Evolutionary conservation across 2,113 vertebrate species (phyloP), one percentile per base, ranked within the genome.

Genomic region (Smithornis capensis): DNA sequence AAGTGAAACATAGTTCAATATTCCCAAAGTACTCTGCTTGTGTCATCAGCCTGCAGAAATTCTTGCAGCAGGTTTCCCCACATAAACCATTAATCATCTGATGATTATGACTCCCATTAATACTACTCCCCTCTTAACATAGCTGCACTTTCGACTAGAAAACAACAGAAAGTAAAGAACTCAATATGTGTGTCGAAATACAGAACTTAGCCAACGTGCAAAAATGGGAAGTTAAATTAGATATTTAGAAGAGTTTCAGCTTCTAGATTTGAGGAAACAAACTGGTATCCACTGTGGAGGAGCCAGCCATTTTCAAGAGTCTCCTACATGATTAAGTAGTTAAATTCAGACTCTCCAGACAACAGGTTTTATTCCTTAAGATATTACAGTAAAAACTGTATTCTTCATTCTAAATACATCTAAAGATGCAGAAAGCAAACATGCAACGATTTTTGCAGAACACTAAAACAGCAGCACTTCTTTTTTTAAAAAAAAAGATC

Each of bases 41-140:
- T 50, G 69, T 75, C 89, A 91, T 67, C 73, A 87, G 83, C 60
- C 19, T 78, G 15, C 22, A 83, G 60, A 70, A 95, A 84, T 52
- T 92, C 76, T 80, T 95, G 91, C 83, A 93, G 59, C n/a, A 49
- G 14, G 23, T 78, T 93, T 73, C 83, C 27, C 89, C 92, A 93
- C 13, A 44, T 35, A 93, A 83, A 5, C 50, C 60, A 59, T 42
- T 74, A 86, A 59, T 78, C 84, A 81, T 21, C 69, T 75, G 38
- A 81, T 63, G 4, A 90, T 83, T 90, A 69, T 3, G 11, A 44
- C 25, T 63, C 31, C 45, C 25, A 6, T 37, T 37, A 91, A 60
- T 56, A 59, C n/a, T 57, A 40, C 24, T 83, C 14, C 29, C 40
- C 56, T 68, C 49, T 83, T 44, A 84, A 35, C 7, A 82, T 10